Percentiles rank a stretch among this genome's conserved stretches.
phyloP scores from a whole-genome alignment of 2,888 invertebrate species.

The Choreutis nemorana region DNA sequence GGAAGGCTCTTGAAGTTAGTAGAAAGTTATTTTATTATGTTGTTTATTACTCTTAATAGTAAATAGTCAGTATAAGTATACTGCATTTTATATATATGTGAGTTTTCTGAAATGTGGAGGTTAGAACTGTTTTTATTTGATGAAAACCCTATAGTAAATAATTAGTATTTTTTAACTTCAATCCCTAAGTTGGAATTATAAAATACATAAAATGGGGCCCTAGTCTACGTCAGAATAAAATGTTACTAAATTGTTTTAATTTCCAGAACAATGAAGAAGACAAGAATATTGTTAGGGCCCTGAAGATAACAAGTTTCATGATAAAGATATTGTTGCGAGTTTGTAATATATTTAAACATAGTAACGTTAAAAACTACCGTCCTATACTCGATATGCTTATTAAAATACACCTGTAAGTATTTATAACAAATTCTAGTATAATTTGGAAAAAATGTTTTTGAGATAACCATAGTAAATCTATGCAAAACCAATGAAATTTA shows the following conservation, averaged over 20 bases:
- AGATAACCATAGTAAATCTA: background rate
- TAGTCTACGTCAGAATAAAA: too few relatives aligned
- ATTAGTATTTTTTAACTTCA: too few relatives aligned
- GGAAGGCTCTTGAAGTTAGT: conserved; percentile 31
- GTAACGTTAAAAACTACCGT: conserved; percentile 20
- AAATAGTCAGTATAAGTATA: too few relatives aligned
- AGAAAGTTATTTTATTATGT: too few relatives aligned
- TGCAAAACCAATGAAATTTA: too few relatives aligned
- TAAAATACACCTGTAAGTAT: conserved; percentile 33
- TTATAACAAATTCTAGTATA: background rate
- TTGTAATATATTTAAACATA: conserved; percentile 34
- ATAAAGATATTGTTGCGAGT: conserved; percentile 54
- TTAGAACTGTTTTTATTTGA: too few relatives aligned
- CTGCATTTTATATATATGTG: too few relatives aligned
- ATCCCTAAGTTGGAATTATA: too few relatives aligned
- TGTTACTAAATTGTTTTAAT: conserved; percentile 5
- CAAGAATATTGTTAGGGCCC: conserved; percentile 37
- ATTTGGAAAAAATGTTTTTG: background rate
- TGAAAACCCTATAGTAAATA: too few relatives aligned
- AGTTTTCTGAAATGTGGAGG: too few relatives aligned
- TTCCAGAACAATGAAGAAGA: conserved; percentile 40
- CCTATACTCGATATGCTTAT: conserved; percentile 28
- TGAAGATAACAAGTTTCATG: conserved; percentile 57
- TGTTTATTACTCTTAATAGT: too few relatives aligned
- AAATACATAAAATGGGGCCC: too few relatives aligned